phyloP scores from a whole-genome alignment of 2,113 vertebrate genomes.

The Spermophilus dauricus region DNA sequence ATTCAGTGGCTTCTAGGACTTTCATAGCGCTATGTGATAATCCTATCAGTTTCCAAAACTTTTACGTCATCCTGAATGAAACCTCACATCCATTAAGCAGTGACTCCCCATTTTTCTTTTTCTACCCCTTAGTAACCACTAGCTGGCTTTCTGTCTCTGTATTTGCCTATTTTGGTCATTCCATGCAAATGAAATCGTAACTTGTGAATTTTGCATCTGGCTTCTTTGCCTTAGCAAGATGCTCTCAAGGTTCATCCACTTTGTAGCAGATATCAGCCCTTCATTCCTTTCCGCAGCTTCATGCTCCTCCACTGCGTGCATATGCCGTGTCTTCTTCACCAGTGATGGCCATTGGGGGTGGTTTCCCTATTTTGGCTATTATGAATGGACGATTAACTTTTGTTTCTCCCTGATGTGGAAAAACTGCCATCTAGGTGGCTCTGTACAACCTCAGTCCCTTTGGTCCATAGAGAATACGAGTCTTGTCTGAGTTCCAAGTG shows the following conservation, averaged over 20 bases:
- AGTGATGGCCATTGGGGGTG: neutral
- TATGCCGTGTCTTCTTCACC: neutral
- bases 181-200: neutral
- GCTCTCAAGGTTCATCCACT: neutral
- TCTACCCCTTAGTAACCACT: neutral
- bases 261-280: too few relatives aligned
- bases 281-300: neutral
- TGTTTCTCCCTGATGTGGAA: neutral
- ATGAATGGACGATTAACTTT: neutral
- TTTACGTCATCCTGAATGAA: neutral
- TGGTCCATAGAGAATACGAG: neutral
- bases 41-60: neutral
- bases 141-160: neutral
- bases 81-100: neutral
- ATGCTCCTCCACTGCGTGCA: neutral
- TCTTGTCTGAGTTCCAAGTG: neutral
- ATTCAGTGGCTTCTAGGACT: neutral
- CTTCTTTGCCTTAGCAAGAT: neutral
- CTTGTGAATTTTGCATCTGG: neutral
- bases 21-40: neutral
- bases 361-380: neutral
- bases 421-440: neutral
- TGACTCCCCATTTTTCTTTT: neutral
- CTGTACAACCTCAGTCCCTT: neutral
- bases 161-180: neutral